Percentiles rank a stretch among this genome's conserved stretches.
Evolutionary conservation across 1,140 invertebrate genomes (phyloP).

Genomic region (Phymorhynchus buccinoides): DNA sequence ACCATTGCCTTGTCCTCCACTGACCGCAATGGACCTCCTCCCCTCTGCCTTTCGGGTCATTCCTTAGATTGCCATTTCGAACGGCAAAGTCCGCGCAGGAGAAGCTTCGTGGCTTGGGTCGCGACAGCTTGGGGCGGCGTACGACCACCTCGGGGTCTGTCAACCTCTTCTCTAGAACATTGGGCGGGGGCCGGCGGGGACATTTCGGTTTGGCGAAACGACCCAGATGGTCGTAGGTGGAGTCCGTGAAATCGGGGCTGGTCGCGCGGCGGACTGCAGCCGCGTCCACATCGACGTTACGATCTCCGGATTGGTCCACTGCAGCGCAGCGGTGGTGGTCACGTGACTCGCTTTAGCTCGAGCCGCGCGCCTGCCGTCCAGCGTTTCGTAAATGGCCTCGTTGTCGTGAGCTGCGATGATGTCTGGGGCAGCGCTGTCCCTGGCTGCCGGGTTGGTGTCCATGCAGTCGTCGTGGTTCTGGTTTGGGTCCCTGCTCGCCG

Average conservation of each 20-base stretch:
- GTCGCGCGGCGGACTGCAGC: background rate
- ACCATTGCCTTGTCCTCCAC: background rate
- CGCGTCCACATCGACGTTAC: background rate
- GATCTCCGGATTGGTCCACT: background rate
- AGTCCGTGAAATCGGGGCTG: background rate
- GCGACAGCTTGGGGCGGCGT: background rate
- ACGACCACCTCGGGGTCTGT: background rate
- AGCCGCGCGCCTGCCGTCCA: slow-evolving; percentile 23
- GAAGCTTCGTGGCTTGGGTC: background rate
- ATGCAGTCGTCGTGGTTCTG: background rate
- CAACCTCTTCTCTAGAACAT: background rate
- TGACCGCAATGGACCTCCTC: background rate
- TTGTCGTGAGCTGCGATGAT: slow-evolving; percentile 36
- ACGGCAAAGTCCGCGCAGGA: background rate
- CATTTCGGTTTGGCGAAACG: background rate
- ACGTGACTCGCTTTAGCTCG: background rate
- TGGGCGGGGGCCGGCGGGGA: background rate
- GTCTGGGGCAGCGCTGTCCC: slow-evolving; percentile 25
- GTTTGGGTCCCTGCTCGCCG: background rate
- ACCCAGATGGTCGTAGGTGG: slow-evolving; percentile 31
- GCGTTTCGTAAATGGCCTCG: slow-evolving; percentile 34
- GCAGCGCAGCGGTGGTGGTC: no score
- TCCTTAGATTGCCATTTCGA: background rate
- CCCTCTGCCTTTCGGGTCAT: background rate
- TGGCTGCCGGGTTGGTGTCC: background rate